Evolutionary conservation across 2,797 vertebrate species (phyloP).

Genomic region (Myotis daubentonii): DNA sequence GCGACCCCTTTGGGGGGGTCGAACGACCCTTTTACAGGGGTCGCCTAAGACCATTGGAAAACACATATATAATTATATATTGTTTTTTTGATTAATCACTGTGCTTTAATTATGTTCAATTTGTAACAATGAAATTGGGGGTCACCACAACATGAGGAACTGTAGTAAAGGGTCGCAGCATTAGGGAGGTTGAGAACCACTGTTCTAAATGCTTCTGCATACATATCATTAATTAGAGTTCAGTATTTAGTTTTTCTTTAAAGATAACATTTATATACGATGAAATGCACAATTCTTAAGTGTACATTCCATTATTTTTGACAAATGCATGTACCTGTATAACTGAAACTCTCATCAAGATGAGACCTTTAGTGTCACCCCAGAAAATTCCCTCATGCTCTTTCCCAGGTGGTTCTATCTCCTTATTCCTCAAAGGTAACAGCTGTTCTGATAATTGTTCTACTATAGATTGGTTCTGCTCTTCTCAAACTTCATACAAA

Average conservation of each 20-base stretch:
- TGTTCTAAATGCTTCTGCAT: not conserved
- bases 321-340: not conserved
- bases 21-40: no score
- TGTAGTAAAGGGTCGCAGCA: no score
- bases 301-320: not conserved
- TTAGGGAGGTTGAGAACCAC: no score
- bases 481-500: not conserved
- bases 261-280: not conserved
- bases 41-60: no score
- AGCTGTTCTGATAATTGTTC: not conserved
- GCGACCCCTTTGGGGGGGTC: no score
- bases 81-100: no score
- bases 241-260: constrained; percentile 3
- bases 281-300: constrained; percentile 31
- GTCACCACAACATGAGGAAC: no score
- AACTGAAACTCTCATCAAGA: not conserved
- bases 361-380: not conserved
- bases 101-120: no score
- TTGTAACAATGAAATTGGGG: no score
- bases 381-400: not conserved
- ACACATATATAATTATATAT: no score
- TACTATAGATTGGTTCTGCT: not conserved
- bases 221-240: constrained; percentile 24
- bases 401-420: not conserved
- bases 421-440: not conserved